Base-by-base conservation (phyloP, 2,113 vertebrate genomes). In the Dolichotis patagonum region DNA sequence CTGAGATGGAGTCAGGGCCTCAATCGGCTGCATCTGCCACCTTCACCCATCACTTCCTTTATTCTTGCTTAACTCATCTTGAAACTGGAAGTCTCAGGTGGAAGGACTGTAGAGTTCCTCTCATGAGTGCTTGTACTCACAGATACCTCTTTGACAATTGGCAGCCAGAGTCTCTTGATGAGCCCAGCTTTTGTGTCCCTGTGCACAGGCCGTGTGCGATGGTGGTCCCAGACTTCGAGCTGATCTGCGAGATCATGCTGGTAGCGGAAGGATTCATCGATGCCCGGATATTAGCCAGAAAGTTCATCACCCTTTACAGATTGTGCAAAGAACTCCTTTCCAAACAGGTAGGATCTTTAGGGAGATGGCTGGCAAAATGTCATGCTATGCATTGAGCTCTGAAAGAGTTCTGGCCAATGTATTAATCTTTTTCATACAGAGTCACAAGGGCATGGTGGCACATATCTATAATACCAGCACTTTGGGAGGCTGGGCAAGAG, bases 231-330 rank as follows among this genome's bases (percentile, higher is more conserved):
- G 99, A 99, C 98, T 99, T 99, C 35, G 99, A 99, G 96, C 97
- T 99, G 89, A 99, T 99, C 97, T 99, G 99, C 98, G 99, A 99
- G 97, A 99, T 99, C 73, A 99, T 99, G 99, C 95, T 99, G 98
- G 99, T 99, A 96, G 99, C 99, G 0, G 99, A 99, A 98, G 99
- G 99, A 49, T 99, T 99, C 98, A 97, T 99, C 0, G 98, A 99
- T 80, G 99, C 99, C n/a, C 98, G 99, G 1, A 87, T 98, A 0
- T 97, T 99, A 46, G 99, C 99, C 26, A 98, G 99, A 96, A 99
- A 99, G 92, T 99, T 99, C 95, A 99, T 99, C 97, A 99, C 99
- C 0, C 99, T 99, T 63, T 99, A 99, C 97, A 99, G 98, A 0
- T 97, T 99, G 96, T 99, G 99, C 98, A 99, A 99, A 97, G 99